Conservation (phyloP, 2,797 vertebrate species). For the Prionace glauca region DNA sequence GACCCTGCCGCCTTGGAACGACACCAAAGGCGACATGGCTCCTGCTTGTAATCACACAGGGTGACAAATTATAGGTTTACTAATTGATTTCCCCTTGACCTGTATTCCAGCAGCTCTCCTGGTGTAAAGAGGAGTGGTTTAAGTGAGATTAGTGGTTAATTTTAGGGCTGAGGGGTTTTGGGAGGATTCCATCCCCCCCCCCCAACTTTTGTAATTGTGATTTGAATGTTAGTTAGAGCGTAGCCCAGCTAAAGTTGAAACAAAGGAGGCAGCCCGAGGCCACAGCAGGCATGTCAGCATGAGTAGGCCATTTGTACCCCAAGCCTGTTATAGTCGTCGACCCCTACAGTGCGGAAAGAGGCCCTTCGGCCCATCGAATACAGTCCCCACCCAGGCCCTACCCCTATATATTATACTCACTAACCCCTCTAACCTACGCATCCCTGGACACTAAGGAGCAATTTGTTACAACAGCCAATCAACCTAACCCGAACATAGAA, state of each 20-base stretch:
- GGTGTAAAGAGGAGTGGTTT: background rate
- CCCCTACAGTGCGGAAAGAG: too few relatives aligned
- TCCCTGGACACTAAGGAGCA: too few relatives aligned
- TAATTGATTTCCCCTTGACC: background rate
- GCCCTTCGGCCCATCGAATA: too few relatives aligned
- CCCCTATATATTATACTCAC: too few relatives aligned
- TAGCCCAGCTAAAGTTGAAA: background rate
- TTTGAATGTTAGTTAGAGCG: background rate
- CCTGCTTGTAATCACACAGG: background rate
- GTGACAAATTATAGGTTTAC: conserved; percentile 4
- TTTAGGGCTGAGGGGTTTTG: background rate
- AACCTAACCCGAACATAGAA: too few relatives aligned
- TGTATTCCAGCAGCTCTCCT: background rate
- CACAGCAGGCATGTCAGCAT: too few relatives aligned
- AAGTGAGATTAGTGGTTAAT: background rate
- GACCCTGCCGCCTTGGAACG: background rate
- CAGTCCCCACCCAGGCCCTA: too few relatives aligned
- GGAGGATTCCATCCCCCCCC: too few relatives aligned
- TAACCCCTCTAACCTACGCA: too few relatives aligned
- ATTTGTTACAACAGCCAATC: too few relatives aligned
- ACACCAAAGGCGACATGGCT: background rate
- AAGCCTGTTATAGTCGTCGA: background rate
- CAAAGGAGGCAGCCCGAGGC: background rate
- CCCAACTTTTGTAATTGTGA: background rate
- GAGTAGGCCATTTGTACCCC: background rate